phyloP scores from a whole-genome alignment of 2,888 invertebrate species.

The Limnephilus marmoratus region DNA sequence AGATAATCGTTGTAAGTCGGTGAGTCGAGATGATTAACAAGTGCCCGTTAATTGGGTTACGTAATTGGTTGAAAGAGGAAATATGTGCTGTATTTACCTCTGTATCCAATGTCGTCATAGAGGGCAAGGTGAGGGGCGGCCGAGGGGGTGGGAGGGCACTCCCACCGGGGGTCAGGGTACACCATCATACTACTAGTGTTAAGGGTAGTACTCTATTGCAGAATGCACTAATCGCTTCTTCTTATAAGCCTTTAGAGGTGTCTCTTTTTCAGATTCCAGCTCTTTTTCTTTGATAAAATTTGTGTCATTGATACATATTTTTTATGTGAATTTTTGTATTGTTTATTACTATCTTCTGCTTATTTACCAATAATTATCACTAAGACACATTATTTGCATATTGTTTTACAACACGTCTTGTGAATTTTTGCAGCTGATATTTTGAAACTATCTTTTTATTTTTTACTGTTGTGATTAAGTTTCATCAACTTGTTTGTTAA shows the following conservation, averaged over 20 bases:
- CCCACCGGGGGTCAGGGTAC: constrained; percentile 80
- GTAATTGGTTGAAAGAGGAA: constrained; percentile 65
- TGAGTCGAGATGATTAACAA: not conserved
- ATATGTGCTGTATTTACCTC: constrained; percentile 76
- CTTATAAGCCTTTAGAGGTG: not conserved
- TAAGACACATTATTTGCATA: not conserved
- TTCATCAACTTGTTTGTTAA: not conserved
- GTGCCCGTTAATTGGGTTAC: not conserved
- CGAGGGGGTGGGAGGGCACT: constrained; percentile 80
- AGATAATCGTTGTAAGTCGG: not conserved
- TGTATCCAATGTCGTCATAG: constrained; percentile 81
- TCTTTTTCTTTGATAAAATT: not conserved
- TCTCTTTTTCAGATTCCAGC: not conserved
- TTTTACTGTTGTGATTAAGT: not conserved
- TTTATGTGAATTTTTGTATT: not conserved
- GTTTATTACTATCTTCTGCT: not conserved
- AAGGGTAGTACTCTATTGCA: not conserved
- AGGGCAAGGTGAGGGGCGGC: constrained; percentile 80
- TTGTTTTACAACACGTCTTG: not conserved
- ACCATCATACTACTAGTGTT: constrained; percentile 74
- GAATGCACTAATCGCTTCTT: not conserved
- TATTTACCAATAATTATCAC: not conserved
- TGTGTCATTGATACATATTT: not conserved
- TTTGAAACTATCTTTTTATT: not conserved
- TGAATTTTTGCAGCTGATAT: not conserved